A percentile compares a stretch with the other conserved stretches of the same genome.
Conservation (phyloP, 2,113 vertebrate genomes). For the Halcyon malimbica region DNA sequence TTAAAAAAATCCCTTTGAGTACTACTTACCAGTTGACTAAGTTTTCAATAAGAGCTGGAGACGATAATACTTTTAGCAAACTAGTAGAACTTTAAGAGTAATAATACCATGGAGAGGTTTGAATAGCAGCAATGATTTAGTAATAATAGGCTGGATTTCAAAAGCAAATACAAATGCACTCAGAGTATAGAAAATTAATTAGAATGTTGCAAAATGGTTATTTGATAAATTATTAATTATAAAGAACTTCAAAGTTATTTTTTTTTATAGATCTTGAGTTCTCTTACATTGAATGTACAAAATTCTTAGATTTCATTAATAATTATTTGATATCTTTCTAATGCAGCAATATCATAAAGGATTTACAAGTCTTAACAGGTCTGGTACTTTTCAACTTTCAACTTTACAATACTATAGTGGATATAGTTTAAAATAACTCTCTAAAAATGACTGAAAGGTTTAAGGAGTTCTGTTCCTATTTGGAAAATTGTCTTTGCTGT, state of each 20-base stretch:
- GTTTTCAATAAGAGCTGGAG: not conserved
- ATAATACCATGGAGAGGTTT: not conserved
- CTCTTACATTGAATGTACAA: not conserved
- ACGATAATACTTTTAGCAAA: not conserved
- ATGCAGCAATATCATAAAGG: not conserved
- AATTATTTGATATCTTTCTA: not conserved
- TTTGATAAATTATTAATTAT: slow-evolving; percentile 21
- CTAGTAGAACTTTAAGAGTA: not conserved
- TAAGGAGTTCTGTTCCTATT: not conserved
- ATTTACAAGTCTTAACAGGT: not conserved
- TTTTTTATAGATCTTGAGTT: not conserved
- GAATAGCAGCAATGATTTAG: not conserved
- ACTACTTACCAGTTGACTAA: not conserved
- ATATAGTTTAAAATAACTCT: not conserved
- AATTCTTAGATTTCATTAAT: not conserved
- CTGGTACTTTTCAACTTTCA: not conserved
- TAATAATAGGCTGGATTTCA: not conserved
- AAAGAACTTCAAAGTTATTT: not conserved
- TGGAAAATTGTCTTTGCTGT: not conserved
- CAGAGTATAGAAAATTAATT: not conserved
- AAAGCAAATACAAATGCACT: slow-evolving; percentile 15
- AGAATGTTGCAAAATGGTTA: not conserved
- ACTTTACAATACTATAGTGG: not conserved
- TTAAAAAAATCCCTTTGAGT: not conserved
- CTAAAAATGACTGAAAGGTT: not conserved